phyloP scores from a whole-genome alignment of 2,113 vertebrate species.

The Charadrius vociferus region DNA sequence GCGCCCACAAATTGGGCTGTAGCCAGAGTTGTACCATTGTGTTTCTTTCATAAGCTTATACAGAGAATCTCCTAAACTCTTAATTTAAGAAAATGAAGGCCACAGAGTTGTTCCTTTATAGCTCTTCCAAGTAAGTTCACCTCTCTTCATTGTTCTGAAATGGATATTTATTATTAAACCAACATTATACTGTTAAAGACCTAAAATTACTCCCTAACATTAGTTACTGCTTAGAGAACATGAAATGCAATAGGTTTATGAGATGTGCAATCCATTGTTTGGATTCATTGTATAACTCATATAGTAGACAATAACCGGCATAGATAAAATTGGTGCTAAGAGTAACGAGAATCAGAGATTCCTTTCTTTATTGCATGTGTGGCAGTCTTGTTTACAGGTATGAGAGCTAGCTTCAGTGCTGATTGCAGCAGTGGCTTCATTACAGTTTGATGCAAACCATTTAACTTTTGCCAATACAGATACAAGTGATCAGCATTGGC shows the following conservation, averaged over 20 bases:
- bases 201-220: background rate
- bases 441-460: background rate
- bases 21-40: background rate
- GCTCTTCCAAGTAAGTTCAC: background rate
- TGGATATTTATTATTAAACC: background rate
- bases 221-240: background rate
- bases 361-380: background rate
- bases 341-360: background rate
- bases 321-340: background rate
- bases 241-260: background rate
- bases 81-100: background rate
- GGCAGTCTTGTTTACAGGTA: background rate
- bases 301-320: background rate
- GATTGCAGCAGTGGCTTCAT: background rate
- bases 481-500: background rate
- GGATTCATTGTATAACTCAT: background rate
- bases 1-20: background rate
- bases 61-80: background rate
- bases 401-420: background rate
- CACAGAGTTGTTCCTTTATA: background rate
- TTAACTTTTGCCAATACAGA: background rate
- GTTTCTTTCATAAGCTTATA: background rate
- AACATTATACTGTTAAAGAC: background rate
- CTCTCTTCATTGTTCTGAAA: background rate
- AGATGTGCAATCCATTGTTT: background rate